Base-by-base conservation (phyloP, 2,113 vertebrate genomes). In the Pseudorasbora parva region DNA sequence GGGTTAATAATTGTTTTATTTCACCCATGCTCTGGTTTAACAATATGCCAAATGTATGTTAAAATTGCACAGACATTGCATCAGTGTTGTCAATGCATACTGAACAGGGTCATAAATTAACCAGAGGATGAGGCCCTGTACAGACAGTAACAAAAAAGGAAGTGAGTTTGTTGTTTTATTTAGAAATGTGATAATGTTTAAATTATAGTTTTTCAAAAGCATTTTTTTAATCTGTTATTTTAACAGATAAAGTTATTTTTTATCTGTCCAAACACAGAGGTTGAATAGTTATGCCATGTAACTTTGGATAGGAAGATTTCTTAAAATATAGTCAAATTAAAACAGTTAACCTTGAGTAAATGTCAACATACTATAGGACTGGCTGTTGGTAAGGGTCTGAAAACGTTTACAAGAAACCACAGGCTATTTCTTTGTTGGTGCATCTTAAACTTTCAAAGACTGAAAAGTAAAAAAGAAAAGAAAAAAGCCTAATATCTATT, bases 31-130 rank as follows among this genome's bases (percentile, higher is more conserved):
- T 17, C 30, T 37, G 64, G 64, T 49, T 74, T 74, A 74, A 74
- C 51, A 47, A 74, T 49, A 49, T 51, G 71, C 14, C 68, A 51
- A 51, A 74, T 74, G 15, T 19, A 74, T 51, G 45, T 73, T 73
- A 73, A 73, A 73, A 73, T 73, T 73, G 14, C 45, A 73, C 23
- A 19, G 43, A 49, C 43, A 49, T 73, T 73, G 71, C 71, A 47
- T 73, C 71, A 73, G 71, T 17, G 71, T 49, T 49, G 41, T 49
- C 71, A 45, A 27, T 27, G 41, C 43, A 71, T 49, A 27, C 23
- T 49, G 43, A 73, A 47, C 23, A 47, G 5, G n/a, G 45, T 17
- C 43, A 73, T 14, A 25, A 73, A 73, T 73, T 49, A 73, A 73
- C n/a, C 8, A 45, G n/a, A 45, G 43, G 8, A 15, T 17, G n/a